Evolutionary conservation across 2,888 invertebrate genomes (phyloP).

Genomic region (Tinea pellionella): DNA sequence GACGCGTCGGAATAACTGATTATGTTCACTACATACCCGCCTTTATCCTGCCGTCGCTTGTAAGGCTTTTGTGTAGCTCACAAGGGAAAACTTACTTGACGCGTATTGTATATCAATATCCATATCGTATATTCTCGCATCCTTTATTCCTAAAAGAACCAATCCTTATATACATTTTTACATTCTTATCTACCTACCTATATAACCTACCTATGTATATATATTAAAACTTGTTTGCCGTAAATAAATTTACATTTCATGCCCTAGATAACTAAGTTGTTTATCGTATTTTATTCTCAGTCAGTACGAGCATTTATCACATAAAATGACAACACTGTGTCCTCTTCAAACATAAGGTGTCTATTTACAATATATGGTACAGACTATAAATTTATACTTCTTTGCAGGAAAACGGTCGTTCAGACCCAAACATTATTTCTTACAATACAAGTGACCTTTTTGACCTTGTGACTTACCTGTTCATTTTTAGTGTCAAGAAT

Average conservation of each 20-base stretch:
- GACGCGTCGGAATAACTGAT: slow-evolving; percentile 1
- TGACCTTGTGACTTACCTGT: background rate
- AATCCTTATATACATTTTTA: background rate
- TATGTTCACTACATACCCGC: background rate
- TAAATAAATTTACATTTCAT: background rate
- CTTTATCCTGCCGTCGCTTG: background rate
- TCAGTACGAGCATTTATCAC: background rate
- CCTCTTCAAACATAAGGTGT: background rate
- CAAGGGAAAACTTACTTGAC: slow-evolving; percentile 8
- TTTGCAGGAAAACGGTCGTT: slow-evolving; percentile 11
- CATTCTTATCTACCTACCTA: too few relatives aligned
- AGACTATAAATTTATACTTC: background rate
- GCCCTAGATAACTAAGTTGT: background rate
- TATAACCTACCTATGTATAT: too few relatives aligned
- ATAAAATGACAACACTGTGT: background rate
- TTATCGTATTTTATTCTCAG: background rate
- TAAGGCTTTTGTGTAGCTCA: slow-evolving; percentile 6
- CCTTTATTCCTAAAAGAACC: background rate
- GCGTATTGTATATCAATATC: slow-evolving; percentile 5
- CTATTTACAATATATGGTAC: background rate
- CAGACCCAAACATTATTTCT: background rate
- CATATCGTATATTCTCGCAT: background rate
- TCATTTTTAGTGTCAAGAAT: too few relatives aligned
- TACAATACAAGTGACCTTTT: too few relatives aligned
- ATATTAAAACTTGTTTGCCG: background rate